phyloP scores from a whole-genome alignment of 1,140 invertebrate species.

The Proctacanthus coquilletti region DNA sequence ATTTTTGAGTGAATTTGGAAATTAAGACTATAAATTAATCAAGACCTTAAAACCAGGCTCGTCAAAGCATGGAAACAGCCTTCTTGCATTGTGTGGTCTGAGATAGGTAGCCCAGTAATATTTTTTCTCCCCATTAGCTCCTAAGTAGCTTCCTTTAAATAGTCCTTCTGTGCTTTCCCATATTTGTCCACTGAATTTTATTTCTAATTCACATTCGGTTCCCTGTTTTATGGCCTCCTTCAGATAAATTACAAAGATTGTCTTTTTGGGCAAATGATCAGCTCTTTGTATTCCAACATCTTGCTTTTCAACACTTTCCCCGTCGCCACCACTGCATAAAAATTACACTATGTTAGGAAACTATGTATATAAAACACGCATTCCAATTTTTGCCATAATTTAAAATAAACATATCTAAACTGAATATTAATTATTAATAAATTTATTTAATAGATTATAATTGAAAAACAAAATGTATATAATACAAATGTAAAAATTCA shows the following conservation, averaged over 20 bases:
- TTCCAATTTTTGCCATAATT: background rate
- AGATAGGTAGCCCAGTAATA: constrained; percentile 58
- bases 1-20: constrained; percentile 1
- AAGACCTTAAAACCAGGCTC: constrained; percentile 62
- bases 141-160: constrained; percentile 41
- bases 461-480: too few relatives aligned
- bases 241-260: constrained; percentile 36
- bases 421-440: too few relatives aligned
- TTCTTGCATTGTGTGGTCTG: constrained; percentile 63
- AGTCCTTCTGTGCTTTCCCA: constrained; percentile 40
- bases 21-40: background rate
- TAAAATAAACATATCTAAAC: too few relatives aligned
- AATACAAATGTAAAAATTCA: too few relatives aligned
- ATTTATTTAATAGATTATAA: too few relatives aligned
- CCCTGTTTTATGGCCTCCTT: constrained; percentile 33
- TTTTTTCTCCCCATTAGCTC: constrained; percentile 33
- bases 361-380: too few relatives aligned
- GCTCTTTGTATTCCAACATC: constrained; percentile 13
- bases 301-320: background rate
- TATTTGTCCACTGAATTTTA: constrained; percentile 41
- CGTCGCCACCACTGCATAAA: too few relatives aligned
- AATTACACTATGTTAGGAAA: too few relatives aligned
- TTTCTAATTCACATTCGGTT: constrained; percentile 34
- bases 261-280: constrained; percentile 34
- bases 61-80: constrained; percentile 86